phyloP scores from a whole-genome alignment of 2,888 invertebrate species.

The Calliopum simillimum region DNA sequence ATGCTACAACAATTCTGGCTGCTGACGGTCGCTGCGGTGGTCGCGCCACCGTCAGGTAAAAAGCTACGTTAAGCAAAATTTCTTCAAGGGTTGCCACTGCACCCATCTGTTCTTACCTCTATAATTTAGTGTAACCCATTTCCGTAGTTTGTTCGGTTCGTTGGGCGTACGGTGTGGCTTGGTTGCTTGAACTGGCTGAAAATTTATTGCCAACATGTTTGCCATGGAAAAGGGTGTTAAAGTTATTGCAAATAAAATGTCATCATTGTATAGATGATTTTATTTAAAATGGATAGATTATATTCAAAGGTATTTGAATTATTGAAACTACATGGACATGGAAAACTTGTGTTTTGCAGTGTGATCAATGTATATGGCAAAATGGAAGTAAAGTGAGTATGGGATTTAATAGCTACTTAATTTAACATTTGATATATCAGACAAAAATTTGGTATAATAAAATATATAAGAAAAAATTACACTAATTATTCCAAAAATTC shows the following conservation, averaged over 20 bases:
- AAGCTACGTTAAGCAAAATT: too few relatives aligned
- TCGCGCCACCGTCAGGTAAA: too few relatives aligned
- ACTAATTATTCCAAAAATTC: too few relatives aligned
- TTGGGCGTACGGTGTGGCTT: neutral
- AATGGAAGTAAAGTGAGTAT: too few relatives aligned
- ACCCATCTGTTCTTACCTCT: neutral
- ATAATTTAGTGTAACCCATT: slow-evolving; percentile 23
- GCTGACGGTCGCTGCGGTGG: neutral
- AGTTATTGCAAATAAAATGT: neutral
- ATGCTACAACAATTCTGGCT: slow-evolving; percentile 32
- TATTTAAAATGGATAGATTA: slow-evolving; percentile 4
- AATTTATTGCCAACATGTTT: slow-evolving; percentile 4
- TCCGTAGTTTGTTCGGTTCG: neutral
- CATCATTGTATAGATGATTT: neutral
- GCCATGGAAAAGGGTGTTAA: slow-evolving; percentile 6
- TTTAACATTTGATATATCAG: too few relatives aligned
- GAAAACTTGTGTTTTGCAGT: too few relatives aligned
- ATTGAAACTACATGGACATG: neutral
- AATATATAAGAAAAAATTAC: too few relatives aligned
- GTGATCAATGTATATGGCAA: too few relatives aligned
- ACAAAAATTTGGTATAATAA: too few relatives aligned
- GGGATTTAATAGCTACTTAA: too few relatives aligned
- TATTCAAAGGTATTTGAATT: slow-evolving; percentile 9
- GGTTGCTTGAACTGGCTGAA: neutral
- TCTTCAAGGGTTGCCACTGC: too few relatives aligned